phyloP scores from a whole-genome alignment of 2,113 vertebrate species.

The Macroglossus sobrinus region DNA sequence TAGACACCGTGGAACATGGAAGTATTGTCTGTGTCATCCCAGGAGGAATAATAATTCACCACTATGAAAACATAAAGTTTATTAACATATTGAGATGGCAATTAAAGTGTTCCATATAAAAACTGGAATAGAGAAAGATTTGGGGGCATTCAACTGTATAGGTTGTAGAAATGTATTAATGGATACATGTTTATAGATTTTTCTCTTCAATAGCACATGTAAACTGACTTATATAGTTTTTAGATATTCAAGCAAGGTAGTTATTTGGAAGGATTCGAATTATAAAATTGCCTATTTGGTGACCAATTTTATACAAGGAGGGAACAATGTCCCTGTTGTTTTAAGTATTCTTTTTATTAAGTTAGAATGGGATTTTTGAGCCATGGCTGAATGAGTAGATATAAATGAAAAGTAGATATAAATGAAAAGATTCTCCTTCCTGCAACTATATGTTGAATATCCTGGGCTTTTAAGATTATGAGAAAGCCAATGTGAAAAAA shows the following conservation, averaged over 20 bases:
- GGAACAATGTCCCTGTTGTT: neutral
- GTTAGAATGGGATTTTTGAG: neutral
- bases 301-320: neutral
- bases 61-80: neutral
- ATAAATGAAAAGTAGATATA: neutral
- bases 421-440: neutral
- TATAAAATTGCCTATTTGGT: neutral
- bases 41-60: neutral
- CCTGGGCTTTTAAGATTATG: neutral
- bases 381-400: neutral
- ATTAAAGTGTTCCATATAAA: neutral
- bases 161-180: neutral
- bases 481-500: slow-evolving; percentile 2
- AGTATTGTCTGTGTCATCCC: neutral
- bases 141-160: neutral
- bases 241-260: neutral
- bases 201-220: neutral
- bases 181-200: neutral
- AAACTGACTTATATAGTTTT: neutral
- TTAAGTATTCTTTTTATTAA: slow-evolving; percentile 8
- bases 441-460: neutral
- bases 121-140: neutral
- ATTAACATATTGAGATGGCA: neutral
- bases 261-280: neutral
- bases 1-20: neutral